These are phyloP conservation scores for Drosophila anomalata DNA, from an alignment of 2,888 invertebrate genomes.

Conservation along the genomic window DNA sequence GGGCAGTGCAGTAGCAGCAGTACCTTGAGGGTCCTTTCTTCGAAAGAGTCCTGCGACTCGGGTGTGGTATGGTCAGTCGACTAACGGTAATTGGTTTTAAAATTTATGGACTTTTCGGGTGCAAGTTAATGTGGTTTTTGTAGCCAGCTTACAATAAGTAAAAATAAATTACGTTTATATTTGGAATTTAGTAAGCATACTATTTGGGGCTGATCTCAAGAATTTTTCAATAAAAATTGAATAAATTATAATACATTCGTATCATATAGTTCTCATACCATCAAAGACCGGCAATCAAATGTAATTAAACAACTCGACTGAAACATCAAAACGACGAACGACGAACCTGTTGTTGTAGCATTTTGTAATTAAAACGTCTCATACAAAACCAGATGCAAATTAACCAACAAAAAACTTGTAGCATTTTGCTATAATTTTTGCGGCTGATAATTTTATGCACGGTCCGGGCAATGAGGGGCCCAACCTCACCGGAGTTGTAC, in stretches of 20 bases:
- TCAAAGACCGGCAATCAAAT: slow-evolving; percentile 25
- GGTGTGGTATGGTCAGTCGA: not conserved
- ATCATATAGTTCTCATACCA: slow-evolving; percentile 19
- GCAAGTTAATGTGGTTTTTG: slow-evolving; percentile 5
- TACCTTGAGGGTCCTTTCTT: slow-evolving; percentile 9
- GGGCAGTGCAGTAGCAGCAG: slow-evolving; percentile 5
- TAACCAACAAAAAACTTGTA: slow-evolving; percentile 45
- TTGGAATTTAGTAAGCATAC: too few species aligned
- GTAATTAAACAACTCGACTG: slow-evolving; percentile 38
- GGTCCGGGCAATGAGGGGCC: slow-evolving; percentile 36
- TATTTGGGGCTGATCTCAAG: not conserved
- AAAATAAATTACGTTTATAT: not conserved
- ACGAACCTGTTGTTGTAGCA: slow-evolving; percentile 43
- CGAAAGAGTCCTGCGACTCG: slow-evolving; percentile 7
- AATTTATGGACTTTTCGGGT: slow-evolving; percentile 27
- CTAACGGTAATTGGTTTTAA: slow-evolving; percentile 27
- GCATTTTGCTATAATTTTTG: slow-evolving; percentile 51
- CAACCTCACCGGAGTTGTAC: slow-evolving; percentile 20
- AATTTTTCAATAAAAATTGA: not conserved
- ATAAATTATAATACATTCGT: slow-evolving; percentile 14
- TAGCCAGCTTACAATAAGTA: too few species aligned
- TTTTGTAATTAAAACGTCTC: slow-evolving; percentile 41
- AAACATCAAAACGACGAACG: slow-evolving; percentile 34
- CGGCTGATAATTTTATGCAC: slow-evolving; percentile 60
- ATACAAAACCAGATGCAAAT: slow-evolving; percentile 50